These are phyloP conservation scores for Vanessa tameamea DNA, from an alignment of 1,140 invertebrate genomes.

Conservation along the genomic window DNA sequence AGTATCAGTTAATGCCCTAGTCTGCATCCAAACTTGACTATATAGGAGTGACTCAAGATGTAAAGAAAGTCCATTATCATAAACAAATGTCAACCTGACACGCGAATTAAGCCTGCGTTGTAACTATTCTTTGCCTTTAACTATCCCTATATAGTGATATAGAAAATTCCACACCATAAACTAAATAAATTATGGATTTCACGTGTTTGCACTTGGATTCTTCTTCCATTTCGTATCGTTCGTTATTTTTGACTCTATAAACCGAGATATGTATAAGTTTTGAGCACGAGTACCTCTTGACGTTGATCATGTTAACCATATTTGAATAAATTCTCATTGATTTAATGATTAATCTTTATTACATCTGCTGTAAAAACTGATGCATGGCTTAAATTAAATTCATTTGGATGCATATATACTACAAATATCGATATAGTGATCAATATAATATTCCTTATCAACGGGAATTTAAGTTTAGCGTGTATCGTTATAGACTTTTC, in stretches of 20 bases:
- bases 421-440: too few species aligned
- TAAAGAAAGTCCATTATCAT: conserved; percentile 32
- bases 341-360: too few species aligned
- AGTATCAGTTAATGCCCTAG: not conserved
- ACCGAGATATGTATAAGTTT: too few species aligned
- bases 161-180: conserved; percentile 39
- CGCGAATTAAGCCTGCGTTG: not conserved
- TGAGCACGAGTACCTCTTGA: too few species aligned
- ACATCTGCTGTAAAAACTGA: too few species aligned
- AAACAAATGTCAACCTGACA: conserved; percentile 32
- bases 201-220: not conserved
- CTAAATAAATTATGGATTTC: conserved; percentile 34
- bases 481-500: too few species aligned
- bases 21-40: not conserved
- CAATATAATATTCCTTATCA: too few species aligned
- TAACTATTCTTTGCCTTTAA: conserved; percentile 9
- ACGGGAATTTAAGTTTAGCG: too few species aligned
- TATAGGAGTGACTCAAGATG: conserved; percentile 26
- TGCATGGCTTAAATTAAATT: too few species aligned
- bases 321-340: too few species aligned
- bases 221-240: not conserved
- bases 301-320: too few species aligned
- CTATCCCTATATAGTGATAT: conserved; percentile 36
- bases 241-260: not conserved
- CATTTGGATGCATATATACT: too few species aligned